Evolutionary conservation across 2,888 invertebrate species (phyloP).

Genomic region (Macropis europaea): DNA sequence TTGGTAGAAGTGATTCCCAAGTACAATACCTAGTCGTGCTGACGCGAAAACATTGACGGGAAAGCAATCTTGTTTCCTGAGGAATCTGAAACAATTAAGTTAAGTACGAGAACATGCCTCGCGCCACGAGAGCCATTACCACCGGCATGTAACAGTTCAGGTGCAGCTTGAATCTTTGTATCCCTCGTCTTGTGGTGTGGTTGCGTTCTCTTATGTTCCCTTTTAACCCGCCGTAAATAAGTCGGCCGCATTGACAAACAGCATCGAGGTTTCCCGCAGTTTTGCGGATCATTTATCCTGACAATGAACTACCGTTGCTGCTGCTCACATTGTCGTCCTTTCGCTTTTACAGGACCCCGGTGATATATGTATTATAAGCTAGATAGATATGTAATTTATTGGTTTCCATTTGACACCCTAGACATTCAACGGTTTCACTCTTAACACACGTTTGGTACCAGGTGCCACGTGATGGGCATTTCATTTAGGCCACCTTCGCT

Average conservation of each 20-base stretch:
- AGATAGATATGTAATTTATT: slow-evolving; percentile 20
- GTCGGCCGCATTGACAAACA: slow-evolving; percentile 43
- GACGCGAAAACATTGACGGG: too few relatives aligned
- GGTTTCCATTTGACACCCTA: slow-evolving; percentile 7
- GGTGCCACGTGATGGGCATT: too few relatives aligned
- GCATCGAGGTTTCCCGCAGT: slow-evolving; percentile 20
- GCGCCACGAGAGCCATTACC: too few relatives aligned
- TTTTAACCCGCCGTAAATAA: slow-evolving; percentile 35
- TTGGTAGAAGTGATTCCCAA: too few relatives aligned
- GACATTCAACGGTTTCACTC: background rate
- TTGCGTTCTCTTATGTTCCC: slow-evolving; percentile 7
- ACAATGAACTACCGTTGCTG: slow-evolving; percentile 29
- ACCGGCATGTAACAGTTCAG: too few relatives aligned
- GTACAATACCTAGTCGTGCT: too few relatives aligned
- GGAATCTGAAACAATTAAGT: too few relatives aligned
- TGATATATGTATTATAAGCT: slow-evolving; percentile 27
- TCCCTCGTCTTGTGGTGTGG: background rate
- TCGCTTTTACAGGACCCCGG: slow-evolving; percentile 12
- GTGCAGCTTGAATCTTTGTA: slow-evolving; percentile 18
- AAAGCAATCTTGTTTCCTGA: too few relatives aligned
- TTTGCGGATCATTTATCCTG: slow-evolving; percentile 31
- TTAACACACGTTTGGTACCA: too few relatives aligned
- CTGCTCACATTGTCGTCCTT: slow-evolving; percentile 19
- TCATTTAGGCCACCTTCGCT: too few relatives aligned
- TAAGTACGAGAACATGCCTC: too few relatives aligned